Evolutionary conservation across 2,113 vertebrate genomes (phyloP).

Genomic region (Ochotona princeps): DNA sequence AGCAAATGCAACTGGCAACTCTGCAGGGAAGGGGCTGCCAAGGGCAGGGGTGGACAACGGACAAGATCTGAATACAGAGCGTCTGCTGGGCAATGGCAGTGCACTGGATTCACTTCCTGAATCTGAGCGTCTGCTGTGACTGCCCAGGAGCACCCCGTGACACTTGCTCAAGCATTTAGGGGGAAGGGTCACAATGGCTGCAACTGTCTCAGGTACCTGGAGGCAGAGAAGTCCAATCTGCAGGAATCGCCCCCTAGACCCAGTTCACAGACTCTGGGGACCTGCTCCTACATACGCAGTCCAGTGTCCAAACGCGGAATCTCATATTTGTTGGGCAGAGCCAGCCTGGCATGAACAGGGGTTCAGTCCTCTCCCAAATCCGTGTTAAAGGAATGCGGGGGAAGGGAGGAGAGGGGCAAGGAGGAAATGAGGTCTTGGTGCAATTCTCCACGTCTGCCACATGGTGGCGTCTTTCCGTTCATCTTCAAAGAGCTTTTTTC

Average conservation of each 20-base stretch:
- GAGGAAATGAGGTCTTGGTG: not conserved
- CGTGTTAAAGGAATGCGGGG: not conserved
- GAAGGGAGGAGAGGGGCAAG: too few species aligned
- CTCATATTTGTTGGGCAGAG: not conserved
- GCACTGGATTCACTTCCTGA: not conserved
- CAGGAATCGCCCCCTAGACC: not conserved
- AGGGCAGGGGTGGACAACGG: not conserved
- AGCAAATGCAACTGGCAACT: not conserved
- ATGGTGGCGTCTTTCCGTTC: constrained; percentile 40
- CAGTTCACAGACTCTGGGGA: not conserved
- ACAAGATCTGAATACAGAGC: not conserved
- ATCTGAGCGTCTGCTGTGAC: not conserved
- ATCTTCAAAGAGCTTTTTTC: not conserved
- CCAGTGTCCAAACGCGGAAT: not conserved
- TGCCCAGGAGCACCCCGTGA: not conserved
- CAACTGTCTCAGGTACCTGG: not conserved
- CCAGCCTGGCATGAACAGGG: not conserved
- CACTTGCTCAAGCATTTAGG: not conserved
- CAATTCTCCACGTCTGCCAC: constrained; percentile 29
- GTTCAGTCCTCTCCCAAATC: not conserved
- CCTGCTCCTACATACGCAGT: not conserved
- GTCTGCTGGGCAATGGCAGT: not conserved
- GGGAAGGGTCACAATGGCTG: not conserved
- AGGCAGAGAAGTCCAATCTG: not conserved
- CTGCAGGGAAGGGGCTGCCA: not conserved